Percentiles rank a stretch among this genome's conserved stretches.
These are phyloP conservation scores for Ennomos quercinarius DNA, from an alignment of 2,888 invertebrate species.

Conservation along the genomic window DNA sequence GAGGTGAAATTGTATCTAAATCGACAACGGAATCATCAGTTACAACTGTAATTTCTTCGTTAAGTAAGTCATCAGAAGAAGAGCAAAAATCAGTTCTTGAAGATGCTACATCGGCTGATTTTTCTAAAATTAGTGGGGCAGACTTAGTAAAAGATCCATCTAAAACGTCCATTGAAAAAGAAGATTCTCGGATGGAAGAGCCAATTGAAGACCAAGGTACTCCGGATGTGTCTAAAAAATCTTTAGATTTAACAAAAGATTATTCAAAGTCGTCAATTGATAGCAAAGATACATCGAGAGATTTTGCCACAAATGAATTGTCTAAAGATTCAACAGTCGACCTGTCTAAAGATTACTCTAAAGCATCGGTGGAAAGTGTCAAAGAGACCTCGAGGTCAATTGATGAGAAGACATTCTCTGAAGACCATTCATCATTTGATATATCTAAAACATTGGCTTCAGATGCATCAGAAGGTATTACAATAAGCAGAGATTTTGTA, in stretches of 20 bases:
- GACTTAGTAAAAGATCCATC: slow-evolving; percentile 77
- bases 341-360: slow-evolving; percentile 76
- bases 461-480: slow-evolving; percentile 74
- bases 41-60: slow-evolving; percentile 76
- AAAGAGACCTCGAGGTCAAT: slow-evolving; percentile 78
- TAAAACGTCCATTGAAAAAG: slow-evolving; percentile 77
- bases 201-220: slow-evolving; percentile 72
- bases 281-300: slow-evolving; percentile 80
- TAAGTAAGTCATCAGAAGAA: slow-evolving; percentile 80
- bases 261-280: slow-evolving; percentile 82
- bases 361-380: slow-evolving; percentile 79
- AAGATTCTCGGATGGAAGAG: slow-evolving; percentile 71
- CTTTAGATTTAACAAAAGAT: slow-evolving; percentile 77
- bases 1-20: slow-evolving; percentile 73
- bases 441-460: slow-evolving; percentile 81
- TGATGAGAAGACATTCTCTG: slow-evolving; percentile 80
- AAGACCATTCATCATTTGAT: slow-evolving; percentile 80
- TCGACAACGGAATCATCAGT: slow-evolving; percentile 82
- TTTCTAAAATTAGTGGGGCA: slow-evolving; percentile 78
- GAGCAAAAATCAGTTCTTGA: slow-evolving; percentile 77
- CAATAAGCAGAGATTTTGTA: slow-evolving; percentile 71
- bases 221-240: slow-evolving; percentile 80
- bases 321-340: slow-evolving; percentile 82
- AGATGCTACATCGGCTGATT: slow-evolving; percentile 78
- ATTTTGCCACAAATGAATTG: slow-evolving; percentile 80